A percentile compares a stretch with the other conserved stretches of the same genome.
These are phyloP conservation scores for Anagrus nilaparvatae DNA, from an alignment of 1,140 invertebrate genomes.

Conservation along the genomic window DNA sequence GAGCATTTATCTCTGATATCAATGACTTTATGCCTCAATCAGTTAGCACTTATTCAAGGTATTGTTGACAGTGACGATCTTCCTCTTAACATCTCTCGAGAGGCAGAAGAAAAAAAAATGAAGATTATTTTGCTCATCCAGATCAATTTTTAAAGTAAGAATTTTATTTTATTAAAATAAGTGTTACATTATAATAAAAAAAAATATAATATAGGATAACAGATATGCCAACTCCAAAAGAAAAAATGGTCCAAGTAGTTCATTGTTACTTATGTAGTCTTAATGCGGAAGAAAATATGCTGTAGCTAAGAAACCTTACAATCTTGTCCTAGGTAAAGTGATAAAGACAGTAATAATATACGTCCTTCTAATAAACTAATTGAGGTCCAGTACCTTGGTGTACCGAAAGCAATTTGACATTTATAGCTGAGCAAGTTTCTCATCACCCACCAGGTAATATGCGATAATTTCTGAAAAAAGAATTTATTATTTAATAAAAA, in stretches of 20 bases:
- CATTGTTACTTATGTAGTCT: slow-evolving; percentile 95
- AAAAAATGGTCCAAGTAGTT: slow-evolving; percentile 87
- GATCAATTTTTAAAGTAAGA: slow-evolving; percentile 88
- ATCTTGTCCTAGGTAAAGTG: slow-evolving; percentile 86
- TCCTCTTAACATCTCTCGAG: too few species aligned
- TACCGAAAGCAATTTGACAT: slow-evolving; percentile 67
- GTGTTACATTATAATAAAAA: too few species aligned
- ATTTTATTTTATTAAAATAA: slow-evolving; percentile 3
- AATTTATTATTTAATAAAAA: too few species aligned
- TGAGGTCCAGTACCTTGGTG: slow-evolving; percentile 81
- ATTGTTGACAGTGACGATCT: too few species aligned
- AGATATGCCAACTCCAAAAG: slow-evolving; percentile 68
- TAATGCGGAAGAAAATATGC: slow-evolving; percentile 88
- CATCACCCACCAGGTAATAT: slow-evolving; percentile 90
- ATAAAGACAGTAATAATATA: too few species aligned
- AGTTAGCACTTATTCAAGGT: too few species aligned
- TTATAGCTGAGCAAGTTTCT: slow-evolving; percentile 96
- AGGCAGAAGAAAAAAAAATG: slow-evolving; percentile 98
- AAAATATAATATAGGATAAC: slow-evolving; percentile 66
- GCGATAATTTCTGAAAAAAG: slow-evolving; percentile 3
- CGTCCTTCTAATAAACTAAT: too few species aligned
- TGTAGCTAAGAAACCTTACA: slow-evolving; percentile 96
- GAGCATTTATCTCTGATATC: too few species aligned
- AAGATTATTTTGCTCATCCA: slow-evolving; percentile 96
- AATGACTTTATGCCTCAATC: too few species aligned